A percentile compares a stretch with the other conserved stretches of the same genome.
Conservation (phyloP, 1,140 invertebrate species). For the Drosophila nebulosa region DNA sequence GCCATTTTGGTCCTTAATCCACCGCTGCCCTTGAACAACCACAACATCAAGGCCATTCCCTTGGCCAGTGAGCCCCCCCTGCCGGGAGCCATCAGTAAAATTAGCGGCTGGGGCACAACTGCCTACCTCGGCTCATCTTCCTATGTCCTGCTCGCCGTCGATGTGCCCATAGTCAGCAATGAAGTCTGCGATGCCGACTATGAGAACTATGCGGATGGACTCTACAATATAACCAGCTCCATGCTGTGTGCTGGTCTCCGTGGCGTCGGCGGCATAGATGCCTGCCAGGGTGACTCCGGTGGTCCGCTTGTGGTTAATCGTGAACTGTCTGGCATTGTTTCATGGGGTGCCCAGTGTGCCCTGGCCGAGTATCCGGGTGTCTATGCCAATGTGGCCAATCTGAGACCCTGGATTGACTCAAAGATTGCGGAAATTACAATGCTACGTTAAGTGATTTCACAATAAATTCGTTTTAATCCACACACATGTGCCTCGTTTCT, state of each 20-base stretch:
- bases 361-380: constrained; percentile 84
- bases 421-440: not conserved
- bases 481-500: constrained; percentile 10
- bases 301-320: constrained; percentile 75
- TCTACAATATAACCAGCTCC: constrained; percentile 73
- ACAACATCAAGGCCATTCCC: constrained; percentile 55
- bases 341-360: constrained; percentile 87
- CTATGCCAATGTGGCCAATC: constrained; percentile 84
- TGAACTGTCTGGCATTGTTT: constrained; percentile 84
- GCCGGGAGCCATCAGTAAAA: constrained; percentile 45
- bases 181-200: constrained; percentile 57
- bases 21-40: constrained; percentile 67
- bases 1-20: constrained; percentile 58
- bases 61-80: constrained; percentile 47
- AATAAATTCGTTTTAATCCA: constrained; percentile 20
- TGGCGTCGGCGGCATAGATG: constrained; percentile 81
- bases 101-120: constrained; percentile 81
- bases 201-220: not conserved
- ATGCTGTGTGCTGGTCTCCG: constrained; percentile 84
- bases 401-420: constrained; percentile 78
- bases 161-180: constrained; percentile 63
- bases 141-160: constrained; percentile 50
- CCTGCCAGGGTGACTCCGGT: constrained; percentile 82
- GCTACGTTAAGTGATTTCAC: not conserved
- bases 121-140: constrained; percentile 37